Evolutionary conservation across 2,797 vertebrate species (phyloP), one percentile per base, ranked within the genome.

Genomic region (Cirrhinus molitorella): DNA sequence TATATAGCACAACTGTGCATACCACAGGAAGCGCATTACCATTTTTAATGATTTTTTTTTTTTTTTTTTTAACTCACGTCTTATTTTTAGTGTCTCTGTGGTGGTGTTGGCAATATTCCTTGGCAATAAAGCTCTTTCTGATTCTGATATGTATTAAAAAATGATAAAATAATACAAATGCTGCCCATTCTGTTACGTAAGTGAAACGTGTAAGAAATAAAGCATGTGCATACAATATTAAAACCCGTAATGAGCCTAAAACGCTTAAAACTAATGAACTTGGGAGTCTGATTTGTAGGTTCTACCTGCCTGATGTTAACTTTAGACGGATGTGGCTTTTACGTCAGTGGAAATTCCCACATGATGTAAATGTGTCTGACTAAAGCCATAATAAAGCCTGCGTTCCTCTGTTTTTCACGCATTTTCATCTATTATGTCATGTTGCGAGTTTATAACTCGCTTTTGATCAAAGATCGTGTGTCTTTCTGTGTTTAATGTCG

Each of bases 341-440:
- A 93, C 93, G 93, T 91, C 90, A 91, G 0, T 88, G 94, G 94
- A 95, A 94, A 92, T 88, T 87, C 94, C 94, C 93, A 40, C 14
- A 75, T 31, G 17, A 67, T 68, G 51, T 1, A 12, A 70, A 25
- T 57, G 49, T 3, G 1, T 49, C 19, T 16, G 16, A 63, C 16
- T n/a, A 5, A 67, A 76, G 34, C 5, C 4, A 28, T n/a, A 28
- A 57, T 43, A 37, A 40, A 40, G 47, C 37, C 3, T 8, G 25
- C 3, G 3, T 31, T n/a, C 11, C 0, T 13, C 3, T 16, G 43
- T 16, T 10, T 25, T 37, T 40, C 31, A 17, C 25, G 21, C 7
- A 4, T 67, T 13, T 49, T 34, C 31, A 25, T 2, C 0, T 7
- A 7, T 19, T 11, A 0, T 12, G 3, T 40, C 1, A 11, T 19